Evolutionary conservation across 1,140 invertebrate genomes (phyloP), one percentile per base, ranked within the genome.

Genomic region (Listronotus bonariensis): DNA sequence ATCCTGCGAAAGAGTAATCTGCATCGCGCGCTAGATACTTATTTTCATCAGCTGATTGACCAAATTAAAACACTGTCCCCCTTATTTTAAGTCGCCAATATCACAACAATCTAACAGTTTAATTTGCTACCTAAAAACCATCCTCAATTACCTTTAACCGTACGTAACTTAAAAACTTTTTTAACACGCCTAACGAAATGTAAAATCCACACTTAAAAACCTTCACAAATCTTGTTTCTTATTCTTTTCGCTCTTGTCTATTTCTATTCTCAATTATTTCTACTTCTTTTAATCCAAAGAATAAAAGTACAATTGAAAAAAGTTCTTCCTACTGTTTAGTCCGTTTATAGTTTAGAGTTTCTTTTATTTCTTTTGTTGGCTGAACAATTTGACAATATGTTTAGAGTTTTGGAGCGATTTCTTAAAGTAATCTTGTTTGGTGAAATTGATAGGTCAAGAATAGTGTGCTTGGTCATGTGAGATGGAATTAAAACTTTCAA

Each of bases 261-360:
- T 15, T 40, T 34, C 14, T 54, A 40, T 15, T 18, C 15, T 17
- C n/a, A 20, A 54, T 36, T 54, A 34, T 54, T 54, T 54, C 51
- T 54, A 54, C 51, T 54, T 54, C 51, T 54, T 54, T 54, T 54
- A 54, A 36, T 54, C 11, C 32, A 32, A 54, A 54, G 51, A 54
- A 54, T 54, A 15, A 54, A 54, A 54, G 1, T 36, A 36, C 51
- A 38, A 38, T 54, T 34, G 12, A 14, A 54, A 40, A 54, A 40
- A 8, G 32, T 14, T 54, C 51, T 54, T 54, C 51, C 51, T 54
- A 54, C 51, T 54, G 51, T 54, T 49, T n/a, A 31, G 46, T 8
- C 46, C 46, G 26, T 49, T 49, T 12, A 20, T 4, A 51, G 20
- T 54, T 36, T 31, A n/a, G 14, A 54, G 32, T 54, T 54, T 54